Base-by-base conservation (phyloP, 2,888 invertebrate species). In the Exocentrus adspersus region DNA sequence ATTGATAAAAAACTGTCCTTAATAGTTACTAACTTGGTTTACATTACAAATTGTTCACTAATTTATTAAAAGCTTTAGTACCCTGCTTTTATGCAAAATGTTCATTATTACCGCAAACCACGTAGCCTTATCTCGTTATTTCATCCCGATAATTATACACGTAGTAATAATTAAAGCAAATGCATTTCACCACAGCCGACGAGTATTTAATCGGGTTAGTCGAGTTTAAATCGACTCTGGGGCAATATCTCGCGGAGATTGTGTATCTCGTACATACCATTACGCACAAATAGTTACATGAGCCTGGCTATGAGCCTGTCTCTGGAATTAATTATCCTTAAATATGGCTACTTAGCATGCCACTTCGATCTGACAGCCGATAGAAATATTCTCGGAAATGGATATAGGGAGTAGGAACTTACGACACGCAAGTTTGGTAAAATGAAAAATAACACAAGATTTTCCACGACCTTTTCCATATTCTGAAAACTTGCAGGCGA, bases 271-370 rank as follows among this genome's bases (percentile, higher is more conserved):
- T 14, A 21, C 37, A 52, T 45, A 43, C 57, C 56, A 62, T 50
- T 53, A 53, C 45, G 43, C 60, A 60, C 71, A 72, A 67, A 71
- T 71, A 67, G 69, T 66, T 69, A 71, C 70, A 69, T 72, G 71
- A 71, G 70, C 68, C 64, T 64, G 68, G 42, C 68, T 67, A 67
- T 70, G 70, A 72, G 67, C 65, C 67, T 61, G 65, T 64, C 58
- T 67, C 61, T 69, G 62, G 70, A 76, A 76, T 76, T 75, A 75
- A 77, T 77, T 74, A 73, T 67, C 63, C 68, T 77, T 76, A 75
- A 76, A 76, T 76, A 75, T 76, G 60, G 73, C 75, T 71, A 75
- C 75, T 76, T 75, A 73, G 65, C 77, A 77, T 75, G 77, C 77
- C 75, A 75, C 74, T 72, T 74, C 72, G 75, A 75, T 72, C 64